Base-by-base conservation (phyloP, 1,140 invertebrate species). In the Lordiphosa mommai region DNA sequence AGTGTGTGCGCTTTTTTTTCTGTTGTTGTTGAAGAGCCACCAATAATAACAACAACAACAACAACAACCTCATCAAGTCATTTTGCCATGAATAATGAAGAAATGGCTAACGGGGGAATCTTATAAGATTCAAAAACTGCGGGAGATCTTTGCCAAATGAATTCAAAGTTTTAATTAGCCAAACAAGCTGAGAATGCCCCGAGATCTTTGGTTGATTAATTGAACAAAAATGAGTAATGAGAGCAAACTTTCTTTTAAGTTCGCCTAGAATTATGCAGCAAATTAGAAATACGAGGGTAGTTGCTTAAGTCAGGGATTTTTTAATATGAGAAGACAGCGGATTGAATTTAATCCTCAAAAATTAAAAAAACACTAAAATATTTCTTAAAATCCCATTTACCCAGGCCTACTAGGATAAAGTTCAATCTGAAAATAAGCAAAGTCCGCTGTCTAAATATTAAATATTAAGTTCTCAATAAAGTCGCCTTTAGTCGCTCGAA, bases 81-180 rank as follows among this genome's bases (percentile, higher is more conserved):
- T 27, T 7, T 27, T 68, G 61, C 48, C 43, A 69, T 69, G 64
- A 69, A 60, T 69, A 69, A 69, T 68, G 56, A 30, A 46, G 41
- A 52, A 65, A 12, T 46, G 32, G 41, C 17, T n/a, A 32, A 17
- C 34, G 49, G 23, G 12, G 20, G n/a, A 29, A 40, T 52, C 36
- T 23, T 41, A 17, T 32, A 14, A 14, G 23, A 43, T 48, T 5
- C 8, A 13, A 34, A 34, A 17, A 47, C 57, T 61, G 50, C 66
- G 50, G 65, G 66, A 63, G 49, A 61, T 60, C 49, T 12, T 44
- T 20, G 17, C 27, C 14, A 56, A 47, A 47, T 38, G 49, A 33
- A 23, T 52, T 60, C 9, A 43, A 53, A 47, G 30, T 57, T 68
- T 63, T 73, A 73, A 73, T 73, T 73, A 73, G 61, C 55, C 29